Evolutionary conservation across 2,888 invertebrate species (phyloP).

Genomic region (Eilema depressum): DNA sequence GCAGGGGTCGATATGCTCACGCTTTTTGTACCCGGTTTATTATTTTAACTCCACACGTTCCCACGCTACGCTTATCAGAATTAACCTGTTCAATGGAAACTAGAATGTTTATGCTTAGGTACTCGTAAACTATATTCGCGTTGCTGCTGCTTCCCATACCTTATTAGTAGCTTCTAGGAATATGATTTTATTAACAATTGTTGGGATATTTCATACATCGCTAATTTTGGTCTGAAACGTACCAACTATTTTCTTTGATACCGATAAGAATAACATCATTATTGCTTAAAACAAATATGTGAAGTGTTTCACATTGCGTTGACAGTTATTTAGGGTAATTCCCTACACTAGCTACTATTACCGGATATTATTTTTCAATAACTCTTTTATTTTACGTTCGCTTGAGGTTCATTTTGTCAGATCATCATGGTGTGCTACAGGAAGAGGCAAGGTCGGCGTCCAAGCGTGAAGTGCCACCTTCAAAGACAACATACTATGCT

Average conservation of each 20-base stretch:
- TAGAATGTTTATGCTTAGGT: constrained; percentile 56
- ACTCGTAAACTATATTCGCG: constrained; percentile 44
- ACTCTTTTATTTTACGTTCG: constrained; percentile 18
- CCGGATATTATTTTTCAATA: constrained; percentile 16
- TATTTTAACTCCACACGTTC: constrained; percentile 70
- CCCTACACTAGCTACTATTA: not conserved
- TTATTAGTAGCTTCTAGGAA: constrained; percentile 41
- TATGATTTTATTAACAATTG: constrained; percentile 19
- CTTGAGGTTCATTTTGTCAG: constrained; percentile 51
- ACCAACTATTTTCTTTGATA: no score
- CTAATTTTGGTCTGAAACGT: not conserved
- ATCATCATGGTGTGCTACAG: constrained; percentile 66
- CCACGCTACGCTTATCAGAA: constrained; percentile 73
- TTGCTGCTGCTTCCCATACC: constrained; percentile 42
- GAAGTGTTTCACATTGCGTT: not conserved
- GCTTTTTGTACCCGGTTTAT: constrained; percentile 82
- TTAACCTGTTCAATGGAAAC: constrained; percentile 68
- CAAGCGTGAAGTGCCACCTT: constrained; percentile 81
- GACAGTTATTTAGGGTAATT: not conserved
- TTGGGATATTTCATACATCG: not conserved
- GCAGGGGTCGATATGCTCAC: constrained; percentile 73
- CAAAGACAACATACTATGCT: constrained; percentile 64
- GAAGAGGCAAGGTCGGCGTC: constrained; percentile 84
- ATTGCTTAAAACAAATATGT: not conserved
- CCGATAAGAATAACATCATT: no score